phyloP scores from a whole-genome alignment of 2,888 invertebrate genomes.

The Papilio demoleus region DNA sequence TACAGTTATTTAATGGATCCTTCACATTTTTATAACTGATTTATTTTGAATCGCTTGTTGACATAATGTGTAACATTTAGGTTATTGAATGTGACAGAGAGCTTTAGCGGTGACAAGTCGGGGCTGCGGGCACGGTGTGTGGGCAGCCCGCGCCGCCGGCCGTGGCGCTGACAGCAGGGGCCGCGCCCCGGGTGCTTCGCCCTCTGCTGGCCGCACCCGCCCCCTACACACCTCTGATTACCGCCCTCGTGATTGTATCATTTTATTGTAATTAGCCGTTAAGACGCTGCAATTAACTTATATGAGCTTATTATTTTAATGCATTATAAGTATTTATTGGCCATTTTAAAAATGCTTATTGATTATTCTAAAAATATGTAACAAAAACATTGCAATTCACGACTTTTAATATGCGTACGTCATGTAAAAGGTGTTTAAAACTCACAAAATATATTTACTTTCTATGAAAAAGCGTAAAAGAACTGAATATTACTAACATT shows the following conservation, averaged over 20 bases:
- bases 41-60: neutral
- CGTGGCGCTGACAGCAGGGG: conserved; percentile 73
- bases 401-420: neutral
- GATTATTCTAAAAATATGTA: neutral
- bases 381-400: neutral
- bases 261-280: no score
- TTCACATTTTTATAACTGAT: no score
- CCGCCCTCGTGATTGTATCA: no score
- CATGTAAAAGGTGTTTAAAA: neutral
- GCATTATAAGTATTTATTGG: neutral
- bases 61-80: neutral
- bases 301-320: conserved; percentile 14
- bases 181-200: conserved; percentile 48
- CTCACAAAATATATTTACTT: neutral
- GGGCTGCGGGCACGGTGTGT: conserved; percentile 55
- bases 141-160: conserved; percentile 69
- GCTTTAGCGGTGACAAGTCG: conserved; percentile 62
- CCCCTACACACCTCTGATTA: conserved; percentile 43
- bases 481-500: neutral
- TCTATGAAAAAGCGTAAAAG: neutral
- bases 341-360: neutral
- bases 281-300: conserved; percentile 8
- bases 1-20: no score
- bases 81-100: conserved; percentile 60
- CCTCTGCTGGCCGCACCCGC: conserved; percentile 53